phyloP scores from a whole-genome alignment of 2,797 vertebrate species.

The Petrocephalus schoutedeni region DNA sequence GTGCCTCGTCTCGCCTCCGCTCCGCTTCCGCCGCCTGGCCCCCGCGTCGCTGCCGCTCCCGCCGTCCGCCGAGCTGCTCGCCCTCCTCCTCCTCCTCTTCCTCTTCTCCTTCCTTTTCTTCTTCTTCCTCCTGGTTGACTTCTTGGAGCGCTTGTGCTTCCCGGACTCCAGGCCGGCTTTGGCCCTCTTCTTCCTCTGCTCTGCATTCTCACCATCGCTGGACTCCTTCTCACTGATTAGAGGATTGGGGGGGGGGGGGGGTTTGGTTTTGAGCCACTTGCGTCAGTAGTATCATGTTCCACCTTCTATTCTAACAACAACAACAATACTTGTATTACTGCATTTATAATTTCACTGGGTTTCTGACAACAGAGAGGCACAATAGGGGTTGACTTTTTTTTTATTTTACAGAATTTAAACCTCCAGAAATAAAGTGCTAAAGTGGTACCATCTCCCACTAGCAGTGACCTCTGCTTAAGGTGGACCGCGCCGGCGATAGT shows the following conservation, averaged over 20 bases:
- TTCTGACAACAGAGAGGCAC: neutral
- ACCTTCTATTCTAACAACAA: neutral
- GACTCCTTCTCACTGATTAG: conserved; percentile 56
- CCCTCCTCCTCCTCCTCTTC: conserved; percentile 47
- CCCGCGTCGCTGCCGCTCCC: conserved; percentile 66
- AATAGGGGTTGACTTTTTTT: neutral
- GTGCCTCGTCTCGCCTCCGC: conserved; percentile 49
- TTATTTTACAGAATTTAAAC: neutral
- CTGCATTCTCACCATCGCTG: conserved; percentile 48
- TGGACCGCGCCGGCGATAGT: neutral
- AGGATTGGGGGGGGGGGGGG: conserved; percentile 33
- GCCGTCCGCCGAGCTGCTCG: conserved; percentile 57
- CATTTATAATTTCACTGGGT: neutral
- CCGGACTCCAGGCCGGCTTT: conserved; percentile 59
- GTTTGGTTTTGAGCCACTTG: neutral
- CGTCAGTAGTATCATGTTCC: neutral
- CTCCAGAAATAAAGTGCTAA: neutral
- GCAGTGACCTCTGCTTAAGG: neutral
- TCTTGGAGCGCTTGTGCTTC: conserved; percentile 77
- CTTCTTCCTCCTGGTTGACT: conserved; percentile 83
- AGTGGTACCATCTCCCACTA: neutral
- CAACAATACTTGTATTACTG: neutral
- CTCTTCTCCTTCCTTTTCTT: conserved; percentile 73
- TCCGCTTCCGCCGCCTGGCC: conserved; percentile 53
- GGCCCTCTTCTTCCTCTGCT: conserved; percentile 64